Conservation (phyloP, 92 coral and sea anemone genomes). For the Hydrozoanthus gracilis region DNA sequence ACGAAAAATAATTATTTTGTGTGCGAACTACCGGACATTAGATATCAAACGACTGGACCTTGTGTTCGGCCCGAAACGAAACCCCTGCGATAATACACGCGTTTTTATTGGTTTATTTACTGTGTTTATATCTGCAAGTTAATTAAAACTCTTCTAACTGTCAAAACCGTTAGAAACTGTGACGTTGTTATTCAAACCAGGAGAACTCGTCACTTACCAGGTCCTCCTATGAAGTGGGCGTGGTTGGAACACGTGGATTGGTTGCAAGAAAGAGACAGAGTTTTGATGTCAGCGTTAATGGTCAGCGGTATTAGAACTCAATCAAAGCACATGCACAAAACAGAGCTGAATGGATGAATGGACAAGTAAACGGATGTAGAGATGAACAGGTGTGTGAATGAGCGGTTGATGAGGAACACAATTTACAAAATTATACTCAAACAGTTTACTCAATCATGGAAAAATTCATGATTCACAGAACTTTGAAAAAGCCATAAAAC, state of each 20-base stretch:
- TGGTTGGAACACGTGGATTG: constrained; percentile 35
- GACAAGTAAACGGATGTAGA: neutral
- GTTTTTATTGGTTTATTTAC: neutral
- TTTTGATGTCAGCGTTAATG: constrained; percentile 4
- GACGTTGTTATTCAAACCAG: constrained; percentile 4
- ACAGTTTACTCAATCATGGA: too few relatives aligned
- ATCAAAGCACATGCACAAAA: too few relatives aligned
- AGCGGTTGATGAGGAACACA: neutral
- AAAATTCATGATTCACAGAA: too few relatives aligned
- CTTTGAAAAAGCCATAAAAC: too few relatives aligned
- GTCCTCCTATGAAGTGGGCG: constrained; percentile 32
- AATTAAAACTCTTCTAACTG: neutral
- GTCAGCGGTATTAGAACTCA: constrained; percentile 9
- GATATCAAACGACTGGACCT: too few relatives aligned
- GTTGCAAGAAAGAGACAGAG: constrained; percentile 48
- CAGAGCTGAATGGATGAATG: neutral
- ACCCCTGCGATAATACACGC: too few relatives aligned
- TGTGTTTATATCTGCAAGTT: neutral
- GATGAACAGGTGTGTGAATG: neutral
- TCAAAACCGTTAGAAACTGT: neutral
- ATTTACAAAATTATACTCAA: too few relatives aligned
- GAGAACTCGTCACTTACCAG: constrained; percentile 25
- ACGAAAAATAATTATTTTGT: too few relatives aligned
- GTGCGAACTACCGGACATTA: too few relatives aligned
- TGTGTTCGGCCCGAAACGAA: too few relatives aligned